Evolutionary conservation across 2,113 vertebrate species (phyloP).

Genomic region (Grus americana): DNA sequence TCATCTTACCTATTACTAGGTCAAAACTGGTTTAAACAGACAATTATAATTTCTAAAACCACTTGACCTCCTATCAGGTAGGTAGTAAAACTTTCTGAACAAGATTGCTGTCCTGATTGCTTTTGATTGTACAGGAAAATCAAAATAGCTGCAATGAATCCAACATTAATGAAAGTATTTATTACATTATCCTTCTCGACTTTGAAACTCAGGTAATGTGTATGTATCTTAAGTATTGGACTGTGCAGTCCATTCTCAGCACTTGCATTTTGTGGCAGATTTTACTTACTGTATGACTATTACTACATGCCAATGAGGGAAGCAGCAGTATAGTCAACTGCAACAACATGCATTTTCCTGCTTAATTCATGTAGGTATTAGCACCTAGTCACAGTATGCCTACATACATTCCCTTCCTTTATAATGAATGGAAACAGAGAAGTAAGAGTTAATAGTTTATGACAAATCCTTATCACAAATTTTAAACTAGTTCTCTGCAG

Average conservation of each 20-base stretch:
- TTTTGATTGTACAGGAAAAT: background rate
- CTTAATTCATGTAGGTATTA: background rate
- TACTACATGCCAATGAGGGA: background rate
- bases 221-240: background rate
- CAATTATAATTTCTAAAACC: background rate
- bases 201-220: background rate
- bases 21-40: background rate
- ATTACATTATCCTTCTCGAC: background rate
- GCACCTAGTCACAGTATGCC: background rate
- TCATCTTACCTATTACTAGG: background rate
- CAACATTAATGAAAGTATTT: background rate
- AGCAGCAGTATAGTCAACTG: background rate
- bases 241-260: background rate
- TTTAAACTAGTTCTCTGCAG: background rate
- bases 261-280: background rate
- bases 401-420: background rate
- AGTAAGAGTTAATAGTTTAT: background rate
- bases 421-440: background rate
- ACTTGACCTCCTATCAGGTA: background rate
- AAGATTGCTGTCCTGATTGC: background rate
- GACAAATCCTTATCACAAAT: background rate
- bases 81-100: background rate
- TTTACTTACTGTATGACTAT: background rate
- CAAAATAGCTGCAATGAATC: background rate
- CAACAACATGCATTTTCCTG: background rate